phyloP scores from a whole-genome alignment of 1,140 invertebrate genomes.

The Daktulosphaira vitifoliae region DNA sequence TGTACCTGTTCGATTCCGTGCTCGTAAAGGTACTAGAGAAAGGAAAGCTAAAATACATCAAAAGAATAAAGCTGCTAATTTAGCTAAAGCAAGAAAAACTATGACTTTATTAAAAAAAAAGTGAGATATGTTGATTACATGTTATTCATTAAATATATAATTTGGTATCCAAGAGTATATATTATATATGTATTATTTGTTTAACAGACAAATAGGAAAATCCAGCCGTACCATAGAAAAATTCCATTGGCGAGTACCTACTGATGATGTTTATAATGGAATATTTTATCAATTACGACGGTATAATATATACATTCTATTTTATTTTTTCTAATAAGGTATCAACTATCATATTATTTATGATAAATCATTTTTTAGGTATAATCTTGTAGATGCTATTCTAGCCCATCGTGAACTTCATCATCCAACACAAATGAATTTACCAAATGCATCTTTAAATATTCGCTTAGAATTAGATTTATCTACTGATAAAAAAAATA shows the following conservation, averaged over 20 bases:
- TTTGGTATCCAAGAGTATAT: too few relatives aligned
- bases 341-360: too few relatives aligned
- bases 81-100: slow-evolving; percentile 19
- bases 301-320: neutral
- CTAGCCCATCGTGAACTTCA: slow-evolving; percentile 62
- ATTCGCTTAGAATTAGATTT: slow-evolving; percentile 64
- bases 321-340: too few relatives aligned
- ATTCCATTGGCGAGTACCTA: slow-evolving; percentile 4
- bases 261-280: slow-evolving; percentile 16
- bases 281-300: slow-evolving; percentile 9
- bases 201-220: slow-evolving; percentile 5
- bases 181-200: too few relatives aligned
- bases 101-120: slow-evolving; percentile 22
- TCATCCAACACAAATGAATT: slow-evolving; percentile 65
- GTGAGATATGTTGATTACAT: neutral
- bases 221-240: slow-evolving; percentile 21
- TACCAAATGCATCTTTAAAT: slow-evolving; percentile 54
- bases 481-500: slow-evolving; percentile 52
- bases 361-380: slow-evolving; percentile 41
- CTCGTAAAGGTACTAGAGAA: slow-evolving; percentile 34
- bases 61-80: slow-evolving; percentile 29
- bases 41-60: slow-evolving; percentile 32
- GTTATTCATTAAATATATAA: too few relatives aligned
- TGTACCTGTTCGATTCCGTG: slow-evolving; percentile 20
- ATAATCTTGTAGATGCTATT: slow-evolving; percentile 62